Conservation (phyloP, 1,140 invertebrate genomes). For the Brachionus rotundiformis region DNA sequence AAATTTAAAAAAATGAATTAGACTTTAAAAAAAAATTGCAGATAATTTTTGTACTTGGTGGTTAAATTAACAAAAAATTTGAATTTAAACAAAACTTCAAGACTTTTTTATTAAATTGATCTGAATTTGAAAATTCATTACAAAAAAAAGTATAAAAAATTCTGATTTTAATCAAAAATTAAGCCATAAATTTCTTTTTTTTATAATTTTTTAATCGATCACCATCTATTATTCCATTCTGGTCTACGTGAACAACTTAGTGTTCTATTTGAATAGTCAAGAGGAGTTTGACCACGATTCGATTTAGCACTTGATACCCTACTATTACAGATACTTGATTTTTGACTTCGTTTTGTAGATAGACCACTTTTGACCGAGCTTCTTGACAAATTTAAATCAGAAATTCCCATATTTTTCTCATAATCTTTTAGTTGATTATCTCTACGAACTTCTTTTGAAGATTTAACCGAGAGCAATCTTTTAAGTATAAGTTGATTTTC, state of each 20-base stretch:
- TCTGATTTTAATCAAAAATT: too few species aligned
- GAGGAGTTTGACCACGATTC: neutral
- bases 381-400: neutral
- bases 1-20: too few species aligned
- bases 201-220: neutral
- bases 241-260: neutral
- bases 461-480: constrained; percentile 28
- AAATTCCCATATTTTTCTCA: constrained; percentile 29
- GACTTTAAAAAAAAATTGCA: too few species aligned
- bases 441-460: neutral
- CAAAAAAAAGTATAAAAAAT: neutral
- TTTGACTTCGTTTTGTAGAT: constrained; percentile 38
- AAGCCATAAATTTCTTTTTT: too few species aligned
- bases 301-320: constrained; percentile 43
- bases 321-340: constrained; percentile 25
- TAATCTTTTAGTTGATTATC: constrained; percentile 48
- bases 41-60: too few species aligned
- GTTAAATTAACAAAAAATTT: neutral
- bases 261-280: neutral
- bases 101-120: neutral
- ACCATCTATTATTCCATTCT: constrained; percentile 48
- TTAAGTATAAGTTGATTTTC: constrained; percentile 40
- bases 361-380: constrained; percentile 9
- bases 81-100: too few species aligned
- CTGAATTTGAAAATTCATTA: too few species aligned